Base-by-base conservation (phyloP, 2,797 vertebrate species). In the Leucoraja ocellata region DNA sequence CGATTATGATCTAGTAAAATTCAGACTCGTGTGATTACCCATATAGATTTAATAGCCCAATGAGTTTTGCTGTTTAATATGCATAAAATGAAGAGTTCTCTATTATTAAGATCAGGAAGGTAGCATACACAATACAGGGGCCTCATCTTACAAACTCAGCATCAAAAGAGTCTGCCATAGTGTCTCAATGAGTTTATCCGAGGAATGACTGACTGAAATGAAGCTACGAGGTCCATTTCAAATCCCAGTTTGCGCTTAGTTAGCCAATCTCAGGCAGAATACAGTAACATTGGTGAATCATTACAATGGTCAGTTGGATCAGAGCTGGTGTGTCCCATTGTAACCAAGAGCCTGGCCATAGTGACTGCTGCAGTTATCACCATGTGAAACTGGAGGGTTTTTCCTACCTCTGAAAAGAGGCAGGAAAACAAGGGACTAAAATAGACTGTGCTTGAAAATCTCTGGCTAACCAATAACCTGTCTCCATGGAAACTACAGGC, bases 401-500 rank as follows among this genome's bases (percentile, higher is more conserved):
- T n/a, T 14, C 58, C 14, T 23, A 14, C 61, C 61, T 86, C 83
- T 65, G 84, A 7, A 68, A 32, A 88, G 5, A 86, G 1, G 11
- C 25, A 28, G 28, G 32, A 18, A 32, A 88, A 65, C n/a, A 63
- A 61, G 13, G 4, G 1, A 1, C n/a, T n/a, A 21, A n/a, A 84
- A 61, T 61, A 13, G 4, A 14, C 6, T 16, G n/a, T n/a, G 83
- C 16, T 63, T 61, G 28, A 63, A 86, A 63, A 65, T 68, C n/a
- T 32, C 84, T 88, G 84, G 28, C 84, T 88, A 88, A 65, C 32
- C 65, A 88, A n/a, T 63, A 88, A 61, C 61, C 36, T 6, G 7
- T 88, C 61, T 88, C 84, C 84, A 88, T 88, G 61, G 84, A 88
- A 88, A 88, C 83, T 61, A 88, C 61, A 88, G 84, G 61, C 61